Conservation (phyloP, 1,140 invertebrate species). For the Drosophila burlai region DNA sequence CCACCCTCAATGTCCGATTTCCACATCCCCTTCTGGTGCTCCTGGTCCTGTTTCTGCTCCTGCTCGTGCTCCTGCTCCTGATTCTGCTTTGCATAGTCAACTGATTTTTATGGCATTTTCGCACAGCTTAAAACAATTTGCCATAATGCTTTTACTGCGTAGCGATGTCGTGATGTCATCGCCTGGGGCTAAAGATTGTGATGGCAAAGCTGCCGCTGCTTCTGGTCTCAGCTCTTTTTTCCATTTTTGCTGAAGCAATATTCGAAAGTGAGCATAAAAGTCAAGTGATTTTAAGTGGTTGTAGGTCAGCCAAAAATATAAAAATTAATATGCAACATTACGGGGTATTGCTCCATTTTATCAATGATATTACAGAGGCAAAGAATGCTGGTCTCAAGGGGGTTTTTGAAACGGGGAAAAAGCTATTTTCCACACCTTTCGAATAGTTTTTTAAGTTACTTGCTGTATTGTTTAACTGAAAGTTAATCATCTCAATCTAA, state of each 20-base stretch:
- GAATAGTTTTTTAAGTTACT: too few relatives aligned
- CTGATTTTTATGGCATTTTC: conserved; percentile 82
- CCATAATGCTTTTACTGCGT: conserved; percentile 78
- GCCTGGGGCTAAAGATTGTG: conserved; percentile 34
- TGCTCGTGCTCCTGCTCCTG: conserved; percentile 13
- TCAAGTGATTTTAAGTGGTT: conserved; percentile 32
- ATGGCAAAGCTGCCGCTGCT: conserved; percentile 15
- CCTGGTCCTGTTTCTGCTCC: conserved; percentile 36
- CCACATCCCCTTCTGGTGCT: not conserved
- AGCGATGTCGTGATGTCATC: conserved; percentile 67
- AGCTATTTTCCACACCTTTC: not conserved
- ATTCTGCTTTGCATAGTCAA: conserved; percentile 78
- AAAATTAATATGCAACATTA: conserved; percentile 9
- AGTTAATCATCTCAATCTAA: too few relatives aligned
- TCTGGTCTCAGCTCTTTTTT: not conserved
- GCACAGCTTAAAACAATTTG: conserved; percentile 82
- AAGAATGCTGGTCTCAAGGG: not conserved
- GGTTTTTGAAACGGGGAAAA: not conserved
- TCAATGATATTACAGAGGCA: not conserved
- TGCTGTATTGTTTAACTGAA: too few relatives aligned
- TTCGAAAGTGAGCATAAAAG: conserved; percentile 14
- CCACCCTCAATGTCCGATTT: conserved; percentile 12
- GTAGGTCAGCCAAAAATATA: conserved; percentile 14
- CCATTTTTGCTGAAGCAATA: conserved; percentile 5
- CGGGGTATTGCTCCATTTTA: conserved; percentile 4